These are phyloP conservation scores for Aphrophora alni DNA, from an alignment of 2,888 invertebrate genomes.

Conservation along the genomic window DNA sequence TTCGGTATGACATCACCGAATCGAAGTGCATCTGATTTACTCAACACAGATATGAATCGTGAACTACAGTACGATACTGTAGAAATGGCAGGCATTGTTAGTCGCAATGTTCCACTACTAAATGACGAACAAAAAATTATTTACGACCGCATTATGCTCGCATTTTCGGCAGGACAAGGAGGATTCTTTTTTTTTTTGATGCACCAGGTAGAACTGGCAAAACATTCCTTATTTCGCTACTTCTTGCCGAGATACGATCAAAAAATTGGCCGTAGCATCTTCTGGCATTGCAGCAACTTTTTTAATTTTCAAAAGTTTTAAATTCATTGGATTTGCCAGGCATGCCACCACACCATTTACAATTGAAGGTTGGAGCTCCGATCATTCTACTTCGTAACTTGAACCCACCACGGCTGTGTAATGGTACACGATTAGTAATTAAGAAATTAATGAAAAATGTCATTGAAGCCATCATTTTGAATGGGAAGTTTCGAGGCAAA, in stretches of 20 bases:
- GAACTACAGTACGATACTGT: conserved; percentile 21
- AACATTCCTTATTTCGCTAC: too few relatives aligned
- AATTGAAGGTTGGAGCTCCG: conserved; percentile 50
- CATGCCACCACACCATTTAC: conserved; percentile 32
- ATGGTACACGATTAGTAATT: too few relatives aligned
- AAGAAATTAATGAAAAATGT: conserved; percentile 33
- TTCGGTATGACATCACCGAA: neutral
- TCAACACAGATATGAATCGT: neutral
- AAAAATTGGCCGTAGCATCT: too few relatives aligned
- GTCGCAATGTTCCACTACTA: conserved; percentile 9
- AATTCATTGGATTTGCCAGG: neutral
- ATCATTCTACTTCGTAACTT: conserved; percentile 53
- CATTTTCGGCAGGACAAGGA: too few relatives aligned
- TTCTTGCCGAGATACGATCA: too few relatives aligned
- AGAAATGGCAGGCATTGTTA: conserved; percentile 40
- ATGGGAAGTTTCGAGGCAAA: conserved; percentile 45
- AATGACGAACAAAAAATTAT: conserved; percentile 13
- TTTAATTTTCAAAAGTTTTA: too few relatives aligned
- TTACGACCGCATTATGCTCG: too few relatives aligned
- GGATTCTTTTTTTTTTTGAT: too few relatives aligned
- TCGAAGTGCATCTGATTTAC: neutral
- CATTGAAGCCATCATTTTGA: conserved; percentile 22
- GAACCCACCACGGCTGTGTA: conserved; percentile 51
- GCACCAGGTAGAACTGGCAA: too few relatives aligned
- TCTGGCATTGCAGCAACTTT: too few relatives aligned